Evolutionary conservation across 2,797 vertebrate species (phyloP).

Genomic region (Phrynocephalus guinanensis): DNA sequence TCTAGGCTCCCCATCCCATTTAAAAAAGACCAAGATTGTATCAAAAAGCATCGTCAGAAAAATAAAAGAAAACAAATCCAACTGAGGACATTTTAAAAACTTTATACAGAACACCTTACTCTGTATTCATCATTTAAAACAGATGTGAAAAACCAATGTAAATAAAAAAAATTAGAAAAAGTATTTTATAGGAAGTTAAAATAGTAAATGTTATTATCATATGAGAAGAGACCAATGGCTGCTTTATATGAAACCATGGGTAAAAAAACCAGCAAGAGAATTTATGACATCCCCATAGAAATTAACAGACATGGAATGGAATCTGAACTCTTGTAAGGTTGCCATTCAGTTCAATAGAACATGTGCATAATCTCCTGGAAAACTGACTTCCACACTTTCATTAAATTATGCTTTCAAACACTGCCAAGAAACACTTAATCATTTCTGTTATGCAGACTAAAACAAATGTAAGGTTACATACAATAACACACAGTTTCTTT

Average conservation of each 20-base stretch:
- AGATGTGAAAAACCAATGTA: constrained; percentile 48
- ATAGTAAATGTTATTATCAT: neutral
- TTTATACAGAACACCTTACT: constrained; percentile 59
- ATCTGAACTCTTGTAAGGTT: neutral
- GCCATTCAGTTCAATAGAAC: neutral
- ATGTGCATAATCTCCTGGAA: constrained; percentile 24
- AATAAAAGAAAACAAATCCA: constrained; percentile 10
- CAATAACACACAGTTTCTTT: constrained; percentile 4
- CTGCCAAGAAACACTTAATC: constrained; percentile 25
- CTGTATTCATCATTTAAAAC: constrained; percentile 66
- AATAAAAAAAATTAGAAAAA: constrained; percentile 62
- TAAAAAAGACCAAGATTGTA: constrained; percentile 65
- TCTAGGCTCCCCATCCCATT: constrained; percentile 53
- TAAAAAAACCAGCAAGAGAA: neutral
- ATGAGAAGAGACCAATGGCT: neutral
- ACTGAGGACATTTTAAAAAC: constrained; percentile 43
- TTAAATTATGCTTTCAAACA: neutral
- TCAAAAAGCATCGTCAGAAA: constrained; percentile 57
- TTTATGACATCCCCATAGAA: neutral
- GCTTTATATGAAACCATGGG: neutral
- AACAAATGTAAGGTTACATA: constrained; percentile 18
- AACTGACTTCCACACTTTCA: neutral
- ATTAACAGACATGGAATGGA: neutral
- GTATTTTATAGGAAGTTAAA: constrained; percentile 20
- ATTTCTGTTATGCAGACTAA: neutral